phyloP scores from a whole-genome alignment of 2,797 vertebrate species.

The Chelmon rostratus region DNA sequence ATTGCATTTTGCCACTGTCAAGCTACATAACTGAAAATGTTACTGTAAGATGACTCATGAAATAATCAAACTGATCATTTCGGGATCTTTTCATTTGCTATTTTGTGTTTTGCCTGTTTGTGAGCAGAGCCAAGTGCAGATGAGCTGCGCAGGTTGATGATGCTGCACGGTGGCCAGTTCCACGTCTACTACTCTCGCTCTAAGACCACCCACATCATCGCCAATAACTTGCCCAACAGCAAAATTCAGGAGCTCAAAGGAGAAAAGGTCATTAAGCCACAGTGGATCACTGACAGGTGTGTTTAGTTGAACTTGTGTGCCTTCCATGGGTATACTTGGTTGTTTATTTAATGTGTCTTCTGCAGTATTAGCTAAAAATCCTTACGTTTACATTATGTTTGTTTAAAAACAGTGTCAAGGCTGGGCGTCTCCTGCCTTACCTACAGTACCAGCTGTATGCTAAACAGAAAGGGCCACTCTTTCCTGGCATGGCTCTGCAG shows the following conservation, averaged over 20 bases:
- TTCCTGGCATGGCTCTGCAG: conserved; percentile 76
- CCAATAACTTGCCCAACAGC: conserved; percentile 95
- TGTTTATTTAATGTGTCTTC: background rate
- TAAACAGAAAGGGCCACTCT: conserved; percentile 93
- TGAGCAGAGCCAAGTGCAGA: conserved; percentile 93
- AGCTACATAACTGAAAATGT: background rate
- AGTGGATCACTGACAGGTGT: conserved; percentile 98
- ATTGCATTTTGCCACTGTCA: background rate
- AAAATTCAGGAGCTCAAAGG: conserved; percentile 96
- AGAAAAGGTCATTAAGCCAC: conserved; percentile 95
- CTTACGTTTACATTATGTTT: conserved; percentile 27
- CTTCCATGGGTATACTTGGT: background rate
- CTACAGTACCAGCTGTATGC: conserved; percentile 96
- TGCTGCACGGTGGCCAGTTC: conserved; percentile 97
- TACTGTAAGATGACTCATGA: background rate
- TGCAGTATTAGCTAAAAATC: background rate
- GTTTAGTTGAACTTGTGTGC: conserved; percentile 34
- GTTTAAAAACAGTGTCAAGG: conserved; percentile 89
- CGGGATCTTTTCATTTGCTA: background rate
- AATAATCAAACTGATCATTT: background rate
- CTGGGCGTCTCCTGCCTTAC: conserved; percentile 91
- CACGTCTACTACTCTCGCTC: conserved; percentile 95
- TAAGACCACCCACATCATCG: conserved; percentile 98
- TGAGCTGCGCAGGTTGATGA: conserved; percentile 95
- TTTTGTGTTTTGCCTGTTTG: conserved; percentile 10